Evolutionary conservation across 1,140 invertebrate genomes (phyloP).

Genomic region (Orius laevigatus): DNA sequence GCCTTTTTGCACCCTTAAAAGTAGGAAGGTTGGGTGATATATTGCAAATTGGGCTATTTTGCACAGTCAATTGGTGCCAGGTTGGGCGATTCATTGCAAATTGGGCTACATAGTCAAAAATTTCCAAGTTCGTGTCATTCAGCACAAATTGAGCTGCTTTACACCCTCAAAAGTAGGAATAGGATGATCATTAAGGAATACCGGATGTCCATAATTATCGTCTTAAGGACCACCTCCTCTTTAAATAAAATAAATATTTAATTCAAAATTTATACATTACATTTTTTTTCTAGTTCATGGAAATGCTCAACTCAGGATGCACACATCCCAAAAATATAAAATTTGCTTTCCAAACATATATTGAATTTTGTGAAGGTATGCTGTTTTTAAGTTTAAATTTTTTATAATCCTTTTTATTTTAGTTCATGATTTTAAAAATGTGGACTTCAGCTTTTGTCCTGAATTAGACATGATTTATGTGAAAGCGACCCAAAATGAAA

Average conservation of each 20-base stretch:
- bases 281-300: slow-evolving; percentile 29
- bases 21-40: too few species aligned
- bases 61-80: too few species aligned
- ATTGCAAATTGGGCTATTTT: too few species aligned
- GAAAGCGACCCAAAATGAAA: slow-evolving; percentile 2
- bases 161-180: background rate
- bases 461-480: slow-evolving; percentile 19
- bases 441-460: slow-evolving; percentile 12
- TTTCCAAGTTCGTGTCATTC: slow-evolving; percentile 4
- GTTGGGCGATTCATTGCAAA: too few species aligned
- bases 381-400: slow-evolving; percentile 2
- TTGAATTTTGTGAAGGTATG: slow-evolving; percentile 21
- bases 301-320: slow-evolving; percentile 28
- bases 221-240: background rate
- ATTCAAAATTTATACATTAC: slow-evolving; percentile 20
- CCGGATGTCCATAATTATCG: background rate
- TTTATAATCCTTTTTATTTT: background rate
- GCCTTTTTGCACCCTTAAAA: too few species aligned
- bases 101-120: background rate
- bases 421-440: slow-evolving; percentile 16
- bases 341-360: slow-evolving; percentile 22
- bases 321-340: slow-evolving; percentile 28
- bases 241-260: slow-evolving; percentile 4
- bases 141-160: background rate
- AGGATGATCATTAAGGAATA: too few species aligned